Base-by-base conservation (phyloP, 2,888 invertebrate genomes). In the Machimus atricapillus region DNA sequence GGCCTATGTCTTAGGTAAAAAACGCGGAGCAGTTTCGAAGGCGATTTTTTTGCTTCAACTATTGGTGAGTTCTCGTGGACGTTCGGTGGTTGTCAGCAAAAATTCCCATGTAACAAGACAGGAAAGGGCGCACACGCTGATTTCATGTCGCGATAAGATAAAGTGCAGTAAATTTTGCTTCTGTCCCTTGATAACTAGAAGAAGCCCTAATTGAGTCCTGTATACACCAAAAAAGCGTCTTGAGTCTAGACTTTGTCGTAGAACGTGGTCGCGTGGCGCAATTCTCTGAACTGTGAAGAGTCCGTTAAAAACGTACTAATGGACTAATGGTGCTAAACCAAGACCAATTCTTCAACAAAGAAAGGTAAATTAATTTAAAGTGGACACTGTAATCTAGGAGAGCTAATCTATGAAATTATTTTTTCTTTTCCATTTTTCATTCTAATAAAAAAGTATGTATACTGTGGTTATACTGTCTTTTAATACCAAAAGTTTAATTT, bases 81-180 rank as follows among this genome's bases (percentile, higher is more conserved):
- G 46, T 66, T 74, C 14, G 43, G 31, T 85, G 43, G 46, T 43
- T 43, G 31, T 43, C 74, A 19, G 73, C 58, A 7, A 27, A 85
- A 85, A 74, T 40, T 46, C 14, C 46, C n/a, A 37, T 74, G 74
- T 46, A 74, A 46, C 27, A 34, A 8, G 4, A 40, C 34, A 19
- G 74, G 46, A 74, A 74, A 85, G 85, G 74, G 46, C 82, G 46
- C 85, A 46, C 85, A n/a, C 85, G 85, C 85, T 74, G 85, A 85
- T 85, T 85, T 74, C 74, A 85, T 85, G 74, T 85, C 34, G 2
- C 27, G 85, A 85, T 85, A 85, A 85, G 74, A 85, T 85, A 85
- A 85, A 85, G 85, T 85, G 85, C 85, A 85, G 85, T 85, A 85
- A 85, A 85, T 85, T 85, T 46, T 73, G 74, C 43, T 34, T 31